Evolutionary conservation across 2,113 vertebrate genomes (phyloP).

Genomic region (Ursus arctos): DNA sequence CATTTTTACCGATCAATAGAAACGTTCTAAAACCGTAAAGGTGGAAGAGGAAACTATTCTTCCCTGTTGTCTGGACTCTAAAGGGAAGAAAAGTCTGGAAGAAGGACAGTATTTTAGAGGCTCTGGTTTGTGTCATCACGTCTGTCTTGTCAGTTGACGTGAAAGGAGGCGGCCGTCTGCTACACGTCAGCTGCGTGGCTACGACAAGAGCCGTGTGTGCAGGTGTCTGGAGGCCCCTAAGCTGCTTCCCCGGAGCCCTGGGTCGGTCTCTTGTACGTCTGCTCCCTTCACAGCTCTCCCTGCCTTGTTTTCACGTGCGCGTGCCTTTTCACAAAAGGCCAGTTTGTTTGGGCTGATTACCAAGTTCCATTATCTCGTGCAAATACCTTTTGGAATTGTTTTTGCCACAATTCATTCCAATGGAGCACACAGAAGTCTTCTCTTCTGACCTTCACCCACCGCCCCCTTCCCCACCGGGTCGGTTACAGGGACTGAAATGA

Average conservation of each 20-base stretch:
- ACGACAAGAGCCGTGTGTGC: no score
- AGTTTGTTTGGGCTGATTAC: not conserved
- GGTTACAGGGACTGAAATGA: not conserved
- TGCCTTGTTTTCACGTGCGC: not conserved
- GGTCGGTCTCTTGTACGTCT: not conserved
- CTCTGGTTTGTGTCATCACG: not conserved
- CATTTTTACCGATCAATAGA: not conserved
- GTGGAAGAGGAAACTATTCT: not conserved
- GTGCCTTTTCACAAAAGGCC: not conserved
- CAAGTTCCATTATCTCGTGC: conserved; percentile 63
- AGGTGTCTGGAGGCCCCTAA: not conserved
- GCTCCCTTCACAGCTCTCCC: not conserved
- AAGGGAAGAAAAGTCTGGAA: not conserved
- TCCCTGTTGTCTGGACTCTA: not conserved
- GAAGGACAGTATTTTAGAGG: not conserved
- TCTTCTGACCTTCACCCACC: not conserved
- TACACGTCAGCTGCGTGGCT: no score
- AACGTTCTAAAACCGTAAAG: not conserved
- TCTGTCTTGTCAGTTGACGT: not conserved
- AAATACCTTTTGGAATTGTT: conserved; percentile 74
- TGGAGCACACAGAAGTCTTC: no score
- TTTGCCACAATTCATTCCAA: not conserved
- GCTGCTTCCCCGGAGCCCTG: not conserved
- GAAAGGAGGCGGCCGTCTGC: not conserved
- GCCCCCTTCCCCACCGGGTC: accelerated